Evolutionary conservation across 2,113 vertebrate species (phyloP).

Genomic region (Nothocercus nigrocapillus): DNA sequence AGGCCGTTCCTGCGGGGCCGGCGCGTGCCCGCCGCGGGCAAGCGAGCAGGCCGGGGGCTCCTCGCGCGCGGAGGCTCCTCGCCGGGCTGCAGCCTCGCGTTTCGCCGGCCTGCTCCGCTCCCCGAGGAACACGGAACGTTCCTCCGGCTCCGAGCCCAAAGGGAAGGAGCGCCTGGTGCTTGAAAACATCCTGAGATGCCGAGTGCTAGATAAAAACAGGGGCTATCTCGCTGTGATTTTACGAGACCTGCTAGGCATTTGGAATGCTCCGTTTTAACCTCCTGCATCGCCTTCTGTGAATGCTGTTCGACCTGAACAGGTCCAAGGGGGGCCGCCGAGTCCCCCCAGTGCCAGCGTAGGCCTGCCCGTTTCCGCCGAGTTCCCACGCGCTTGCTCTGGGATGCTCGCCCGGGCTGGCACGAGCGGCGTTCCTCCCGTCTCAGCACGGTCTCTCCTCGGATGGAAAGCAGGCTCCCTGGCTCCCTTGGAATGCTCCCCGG

Average conservation of each 20-base stretch:
- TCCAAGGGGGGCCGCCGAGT: not conserved
- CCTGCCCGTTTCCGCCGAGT: not conserved
- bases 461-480: rapidly evolving
- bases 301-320: not conserved
- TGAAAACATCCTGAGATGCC: not conserved
- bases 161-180: not conserved
- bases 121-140: not conserved
- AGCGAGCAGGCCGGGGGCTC: no score
- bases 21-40: no score
- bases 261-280: rapidly evolving
- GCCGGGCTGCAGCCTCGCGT: not conserved
- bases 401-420: no score
- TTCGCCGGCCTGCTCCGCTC: not conserved
- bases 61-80: no score
- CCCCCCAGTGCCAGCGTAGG: no score
- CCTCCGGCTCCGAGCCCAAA: no score
- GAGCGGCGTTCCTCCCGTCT: not conserved
- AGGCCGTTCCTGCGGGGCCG: no score
- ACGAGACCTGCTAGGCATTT: not conserved
- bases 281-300: not conserved
- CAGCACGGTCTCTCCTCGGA: not conserved
- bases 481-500: not conserved
- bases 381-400: rapidly evolving
- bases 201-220: not conserved
- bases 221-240: no score